These are phyloP conservation scores for Rhombomys opimus DNA, from an alignment of 2,113 vertebrate species.

Conservation along the genomic window DNA sequence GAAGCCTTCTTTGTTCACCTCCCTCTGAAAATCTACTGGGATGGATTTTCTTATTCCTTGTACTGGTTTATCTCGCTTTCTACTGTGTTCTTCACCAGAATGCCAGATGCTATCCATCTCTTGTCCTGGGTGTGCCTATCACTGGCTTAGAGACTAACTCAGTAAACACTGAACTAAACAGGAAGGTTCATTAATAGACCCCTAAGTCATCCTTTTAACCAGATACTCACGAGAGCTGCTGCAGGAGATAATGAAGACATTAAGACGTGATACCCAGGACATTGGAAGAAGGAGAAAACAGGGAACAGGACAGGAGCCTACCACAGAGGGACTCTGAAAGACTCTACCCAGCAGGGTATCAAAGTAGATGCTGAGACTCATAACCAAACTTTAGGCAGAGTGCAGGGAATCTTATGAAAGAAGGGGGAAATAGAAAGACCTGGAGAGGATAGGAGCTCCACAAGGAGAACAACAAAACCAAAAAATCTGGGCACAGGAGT, in stretches of 20 bases:
- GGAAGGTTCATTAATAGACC: not conserved
- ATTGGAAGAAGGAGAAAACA: no score
- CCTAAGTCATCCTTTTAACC: not conserved
- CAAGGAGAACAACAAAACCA: no score
- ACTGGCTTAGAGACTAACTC: not conserved
- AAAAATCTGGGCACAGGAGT: no score
- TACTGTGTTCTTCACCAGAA: not conserved
- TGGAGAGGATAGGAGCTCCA: no score
- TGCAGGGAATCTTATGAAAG: no score
- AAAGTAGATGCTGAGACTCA: no score
- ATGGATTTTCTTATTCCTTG: not conserved
- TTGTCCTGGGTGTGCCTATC: not conserved
- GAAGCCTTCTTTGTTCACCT: not conserved
- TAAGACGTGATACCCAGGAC: not conserved
- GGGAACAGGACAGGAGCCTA: no score
- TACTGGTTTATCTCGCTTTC: not conserved
- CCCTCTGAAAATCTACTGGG: not conserved
- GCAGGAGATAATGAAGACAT: not conserved
- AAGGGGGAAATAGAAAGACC: no score
- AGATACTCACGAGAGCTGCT: not conserved
- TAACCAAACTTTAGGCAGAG: no score
- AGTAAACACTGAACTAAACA: not conserved
- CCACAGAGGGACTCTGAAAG: no score
- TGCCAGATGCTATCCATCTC: not conserved
- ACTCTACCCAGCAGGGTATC: no score